These are phyloP conservation scores for Brachionus rubens DNA, from an alignment of 1,140 invertebrate genomes.

Conservation along the genomic window DNA sequence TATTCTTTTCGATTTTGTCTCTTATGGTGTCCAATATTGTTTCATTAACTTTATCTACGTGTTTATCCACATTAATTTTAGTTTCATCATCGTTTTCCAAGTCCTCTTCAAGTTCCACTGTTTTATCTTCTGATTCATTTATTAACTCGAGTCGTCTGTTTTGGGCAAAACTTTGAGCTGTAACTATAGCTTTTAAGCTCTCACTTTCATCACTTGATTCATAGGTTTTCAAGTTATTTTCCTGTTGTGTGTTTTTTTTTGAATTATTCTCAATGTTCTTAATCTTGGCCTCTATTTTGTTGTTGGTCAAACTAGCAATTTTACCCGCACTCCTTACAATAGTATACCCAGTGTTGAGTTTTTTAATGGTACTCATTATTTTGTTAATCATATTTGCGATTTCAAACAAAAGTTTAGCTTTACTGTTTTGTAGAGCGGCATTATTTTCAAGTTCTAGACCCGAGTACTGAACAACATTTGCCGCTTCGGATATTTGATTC, in stretches of 20 bases:
- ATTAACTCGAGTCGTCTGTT: too few species aligned
- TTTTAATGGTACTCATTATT: slow-evolving; percentile 1
- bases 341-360: background rate
- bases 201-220: background rate
- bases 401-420: background rate
- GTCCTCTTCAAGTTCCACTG: background rate
- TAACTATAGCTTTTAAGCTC: background rate
- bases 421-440: background rate
- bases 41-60: background rate
- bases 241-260: background rate
- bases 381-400: background rate
- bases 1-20: background rate
- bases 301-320: slow-evolving; percentile 4
- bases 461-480: background rate
- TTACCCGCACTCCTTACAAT: background rate
- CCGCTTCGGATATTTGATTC: background rate
- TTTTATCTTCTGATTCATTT: background rate
- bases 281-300: background rate
- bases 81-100: background rate
- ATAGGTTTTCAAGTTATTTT: too few species aligned
- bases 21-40: background rate
- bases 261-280: background rate
- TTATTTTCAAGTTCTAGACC: background rate
- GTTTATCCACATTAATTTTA: slow-evolving; percentile 4
- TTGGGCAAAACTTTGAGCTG: background rate